Evolutionary conservation across 1,140 invertebrate genomes (phyloP).

Genomic region (Sinonovacula constricta): DNA sequence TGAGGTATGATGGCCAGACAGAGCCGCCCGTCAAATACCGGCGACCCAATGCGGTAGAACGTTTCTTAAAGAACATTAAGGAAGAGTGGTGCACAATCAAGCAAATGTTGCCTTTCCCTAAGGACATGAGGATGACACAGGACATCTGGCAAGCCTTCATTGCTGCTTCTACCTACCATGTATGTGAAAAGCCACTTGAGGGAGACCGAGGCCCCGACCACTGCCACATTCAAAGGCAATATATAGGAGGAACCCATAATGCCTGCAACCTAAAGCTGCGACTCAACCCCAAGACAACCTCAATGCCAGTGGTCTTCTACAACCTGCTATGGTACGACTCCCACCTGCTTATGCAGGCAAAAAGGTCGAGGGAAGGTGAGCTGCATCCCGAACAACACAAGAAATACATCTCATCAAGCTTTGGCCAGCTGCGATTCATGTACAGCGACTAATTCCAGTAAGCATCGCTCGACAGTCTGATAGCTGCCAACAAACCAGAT

Average conservation of each 20-base stretch:
- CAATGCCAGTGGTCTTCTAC: constrained; percentile 35
- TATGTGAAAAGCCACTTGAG: too few relatives aligned
- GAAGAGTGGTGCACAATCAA: constrained; percentile 16
- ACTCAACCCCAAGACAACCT: constrained; percentile 17
- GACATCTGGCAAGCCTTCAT: constrained; percentile 1
- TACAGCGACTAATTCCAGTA: not conserved
- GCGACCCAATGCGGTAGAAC: constrained; percentile 18
- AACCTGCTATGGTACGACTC: not conserved
- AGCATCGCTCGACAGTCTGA: not conserved
- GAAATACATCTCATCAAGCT: not conserved
- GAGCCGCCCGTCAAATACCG: constrained; percentile 11
- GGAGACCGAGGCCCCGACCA: constrained; percentile 15
- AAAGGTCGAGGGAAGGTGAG: too few relatives aligned
- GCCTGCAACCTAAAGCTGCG: too few relatives aligned
- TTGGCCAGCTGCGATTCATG: not conserved
- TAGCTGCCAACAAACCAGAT: not conserved
- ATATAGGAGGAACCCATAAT: constrained; percentile 11
- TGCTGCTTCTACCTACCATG: too few relatives aligned
- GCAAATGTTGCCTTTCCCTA: not conserved
- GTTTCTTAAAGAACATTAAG: too few relatives aligned
- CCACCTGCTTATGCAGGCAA: too few relatives aligned
- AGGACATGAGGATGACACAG: constrained; percentile 3
- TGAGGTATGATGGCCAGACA: constrained; percentile 20
- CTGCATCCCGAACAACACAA: too few relatives aligned
- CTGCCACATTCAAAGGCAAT: constrained; percentile 29